Evolutionary conservation across 2,888 invertebrate species (phyloP).

Genomic region (Ypsolopha scabrella): DNA sequence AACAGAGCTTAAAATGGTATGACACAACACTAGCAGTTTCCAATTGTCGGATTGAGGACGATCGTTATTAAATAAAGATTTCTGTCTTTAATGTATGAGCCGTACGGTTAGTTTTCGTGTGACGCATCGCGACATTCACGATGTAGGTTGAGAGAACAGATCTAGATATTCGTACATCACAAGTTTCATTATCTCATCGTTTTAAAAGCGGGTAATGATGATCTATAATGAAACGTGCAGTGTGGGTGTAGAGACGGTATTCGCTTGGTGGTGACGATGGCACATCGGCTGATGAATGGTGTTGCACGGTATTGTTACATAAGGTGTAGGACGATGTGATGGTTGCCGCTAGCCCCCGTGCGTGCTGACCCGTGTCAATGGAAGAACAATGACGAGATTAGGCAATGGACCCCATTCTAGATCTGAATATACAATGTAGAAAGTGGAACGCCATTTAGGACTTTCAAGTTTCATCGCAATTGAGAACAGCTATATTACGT

Average conservation of each 20-base stretch:
- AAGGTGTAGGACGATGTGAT: conserved; percentile 11
- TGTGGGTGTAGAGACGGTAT: conserved; percentile 2
- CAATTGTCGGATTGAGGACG: conserved; percentile 63
- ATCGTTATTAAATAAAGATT: conserved; percentile 34
- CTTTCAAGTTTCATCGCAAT: background rate
- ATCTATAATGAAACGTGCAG: conserved; percentile 20
- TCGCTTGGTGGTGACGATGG: conserved; percentile 1
- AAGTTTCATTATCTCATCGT: conserved; percentile 56
- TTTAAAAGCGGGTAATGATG: conserved; percentile 18
- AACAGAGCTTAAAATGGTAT: conserved; percentile 39
- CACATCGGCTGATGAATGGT: conserved; percentile 8
- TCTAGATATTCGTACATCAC: conserved; percentile 60
- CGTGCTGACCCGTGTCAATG: conserved; percentile 12
- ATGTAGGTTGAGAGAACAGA: conserved; percentile 67
- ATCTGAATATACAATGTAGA: conserved; percentile 6
- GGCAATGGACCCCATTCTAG: conserved; percentile 7
- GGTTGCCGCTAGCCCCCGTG: conserved; percentile 3
- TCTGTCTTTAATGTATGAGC: conserved; percentile 39
- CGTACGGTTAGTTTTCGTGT: conserved; percentile 47
- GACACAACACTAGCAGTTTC: conserved; percentile 39
- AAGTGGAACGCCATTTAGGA: conserved; percentile 8
- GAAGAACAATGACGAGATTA: conserved; percentile 14
- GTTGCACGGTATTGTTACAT: conserved; percentile 12
- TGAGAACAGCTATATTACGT: too few relatives aligned
- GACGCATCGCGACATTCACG: conserved; percentile 45